Conservation (phyloP, 2,113 vertebrate species). For the Gambusia holbrooki region DNA sequence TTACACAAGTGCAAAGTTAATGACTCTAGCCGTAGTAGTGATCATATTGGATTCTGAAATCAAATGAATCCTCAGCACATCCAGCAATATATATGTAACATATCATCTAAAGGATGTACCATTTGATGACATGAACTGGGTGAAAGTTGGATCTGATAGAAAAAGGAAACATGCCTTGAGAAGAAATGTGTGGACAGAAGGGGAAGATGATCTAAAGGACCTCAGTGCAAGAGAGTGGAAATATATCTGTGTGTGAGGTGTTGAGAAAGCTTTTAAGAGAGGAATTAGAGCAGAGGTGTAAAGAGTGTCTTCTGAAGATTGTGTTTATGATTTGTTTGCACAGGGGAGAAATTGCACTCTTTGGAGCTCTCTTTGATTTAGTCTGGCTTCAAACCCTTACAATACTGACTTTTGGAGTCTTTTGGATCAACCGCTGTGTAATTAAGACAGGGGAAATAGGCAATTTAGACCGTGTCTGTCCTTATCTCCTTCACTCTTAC, state of each 20-base stretch:
- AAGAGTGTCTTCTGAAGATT: constrained; percentile 53
- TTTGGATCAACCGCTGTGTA: constrained; percentile 15
- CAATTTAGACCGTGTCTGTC: constrained; percentile 21
- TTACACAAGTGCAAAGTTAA: neutral
- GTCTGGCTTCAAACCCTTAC: constrained; percentile 48
- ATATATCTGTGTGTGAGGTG: constrained; percentile 46
- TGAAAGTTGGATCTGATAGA: constrained; percentile 1
- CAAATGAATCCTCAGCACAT: neutral
- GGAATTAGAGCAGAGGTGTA: constrained; percentile 45
- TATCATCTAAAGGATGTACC: constrained; percentile 3
- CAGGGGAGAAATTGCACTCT: constrained; percentile 39
- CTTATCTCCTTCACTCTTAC: constrained; percentile 3
- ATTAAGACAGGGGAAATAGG: constrained; percentile 41
- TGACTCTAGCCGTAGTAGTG: neutral
- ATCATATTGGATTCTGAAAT: neutral
- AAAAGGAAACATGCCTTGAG: constrained; percentile 17
- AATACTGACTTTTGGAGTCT: constrained; percentile 12
- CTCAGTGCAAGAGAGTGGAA: constrained; percentile 38
- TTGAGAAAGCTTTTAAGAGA: constrained; percentile 54
- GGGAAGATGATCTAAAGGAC: constrained; percentile 27
- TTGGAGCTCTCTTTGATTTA: constrained; percentile 24
- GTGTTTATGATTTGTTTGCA: constrained; percentile 60
- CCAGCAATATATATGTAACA: neutral
- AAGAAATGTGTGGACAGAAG: constrained; percentile 14
- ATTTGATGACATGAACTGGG: neutral